These are phyloP conservation scores for Ctenochaetus hawaiiensis DNA, from an alignment of 2,797 vertebrate genomes.

Conservation along the genomic window DNA sequence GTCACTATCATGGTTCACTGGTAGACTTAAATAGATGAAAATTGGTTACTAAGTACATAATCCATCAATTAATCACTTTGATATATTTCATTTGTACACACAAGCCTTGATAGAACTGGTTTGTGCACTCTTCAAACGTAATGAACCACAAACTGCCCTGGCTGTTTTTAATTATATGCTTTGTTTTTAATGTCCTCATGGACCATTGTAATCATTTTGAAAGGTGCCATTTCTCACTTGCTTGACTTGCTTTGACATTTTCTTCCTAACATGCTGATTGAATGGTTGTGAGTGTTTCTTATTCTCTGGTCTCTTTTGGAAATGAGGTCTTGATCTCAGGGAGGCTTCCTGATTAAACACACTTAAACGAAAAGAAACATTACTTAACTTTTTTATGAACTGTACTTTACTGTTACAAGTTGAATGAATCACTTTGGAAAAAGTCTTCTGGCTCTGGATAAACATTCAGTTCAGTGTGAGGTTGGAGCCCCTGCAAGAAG, in stretches of 20 bases:
- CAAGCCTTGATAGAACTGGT: background rate
- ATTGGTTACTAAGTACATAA: background rate
- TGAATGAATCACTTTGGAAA: background rate
- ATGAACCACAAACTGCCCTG: background rate
- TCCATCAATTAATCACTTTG: background rate
- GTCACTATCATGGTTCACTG: slow-evolving; percentile 6
- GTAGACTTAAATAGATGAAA: slow-evolving; percentile 26
- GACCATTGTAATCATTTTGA: background rate
- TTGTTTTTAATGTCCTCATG: background rate
- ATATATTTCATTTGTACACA: background rate
- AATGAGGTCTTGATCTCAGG: background rate
- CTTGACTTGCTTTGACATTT: background rate
- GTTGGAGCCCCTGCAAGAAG: background rate
- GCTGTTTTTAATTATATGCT: background rate
- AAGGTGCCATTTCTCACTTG: background rate
- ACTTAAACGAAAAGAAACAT: background rate
- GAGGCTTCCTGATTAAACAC: background rate
- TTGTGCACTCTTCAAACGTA: background rate
- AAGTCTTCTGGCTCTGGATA: background rate
- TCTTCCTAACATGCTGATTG: background rate
- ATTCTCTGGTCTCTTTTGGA: background rate
- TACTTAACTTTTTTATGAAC: background rate
- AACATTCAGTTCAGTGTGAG: background rate
- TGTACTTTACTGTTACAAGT: background rate
- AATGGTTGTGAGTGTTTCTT: background rate